Conservation (phyloP, 2,113 vertebrate species). For the Gila orcuttii region DNA sequence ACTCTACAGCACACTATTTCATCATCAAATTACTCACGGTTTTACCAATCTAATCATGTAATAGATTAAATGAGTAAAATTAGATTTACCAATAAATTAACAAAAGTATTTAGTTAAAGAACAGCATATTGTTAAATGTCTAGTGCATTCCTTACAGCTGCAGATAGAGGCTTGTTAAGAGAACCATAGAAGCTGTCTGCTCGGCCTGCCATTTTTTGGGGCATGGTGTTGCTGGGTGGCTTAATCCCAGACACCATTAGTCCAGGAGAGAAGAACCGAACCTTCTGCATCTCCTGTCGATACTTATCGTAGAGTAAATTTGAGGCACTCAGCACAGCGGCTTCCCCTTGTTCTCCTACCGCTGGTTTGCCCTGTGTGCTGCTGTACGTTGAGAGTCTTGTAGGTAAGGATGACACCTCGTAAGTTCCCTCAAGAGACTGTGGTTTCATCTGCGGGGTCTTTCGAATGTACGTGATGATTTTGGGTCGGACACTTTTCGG, state of each 20-base stretch:
- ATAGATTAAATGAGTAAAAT: too few species aligned
- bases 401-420: constrained; percentile 81
- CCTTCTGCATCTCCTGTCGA: constrained; percentile 86
- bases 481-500: constrained; percentile 94
- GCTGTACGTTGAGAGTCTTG: constrained; percentile 69
- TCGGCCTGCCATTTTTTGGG: constrained; percentile 81
- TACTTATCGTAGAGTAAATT: constrained; percentile 85
- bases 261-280: constrained; percentile 77
- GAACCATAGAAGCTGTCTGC: constrained; percentile 77
- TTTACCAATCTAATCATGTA: not conserved
- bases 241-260: constrained; percentile 83
- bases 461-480: constrained; percentile 95
- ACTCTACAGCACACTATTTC: not conserved
- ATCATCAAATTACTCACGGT: not conserved
- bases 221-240: constrained; percentile 83
- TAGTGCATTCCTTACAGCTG: constrained; percentile 64
- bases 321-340: constrained; percentile 76
- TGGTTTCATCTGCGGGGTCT: constrained; percentile 84
- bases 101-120: not conserved
- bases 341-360: constrained; percentile 68
- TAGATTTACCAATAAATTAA: not conserved
- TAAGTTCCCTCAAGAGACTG: constrained; percentile 81
- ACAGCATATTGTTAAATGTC: not conserved
- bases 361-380: constrained; percentile 74
- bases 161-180: constrained; percentile 70